These are phyloP conservation scores for Halictus quadricinctus DNA, from an alignment of 2,888 invertebrate species.

Conservation along the genomic window DNA sequence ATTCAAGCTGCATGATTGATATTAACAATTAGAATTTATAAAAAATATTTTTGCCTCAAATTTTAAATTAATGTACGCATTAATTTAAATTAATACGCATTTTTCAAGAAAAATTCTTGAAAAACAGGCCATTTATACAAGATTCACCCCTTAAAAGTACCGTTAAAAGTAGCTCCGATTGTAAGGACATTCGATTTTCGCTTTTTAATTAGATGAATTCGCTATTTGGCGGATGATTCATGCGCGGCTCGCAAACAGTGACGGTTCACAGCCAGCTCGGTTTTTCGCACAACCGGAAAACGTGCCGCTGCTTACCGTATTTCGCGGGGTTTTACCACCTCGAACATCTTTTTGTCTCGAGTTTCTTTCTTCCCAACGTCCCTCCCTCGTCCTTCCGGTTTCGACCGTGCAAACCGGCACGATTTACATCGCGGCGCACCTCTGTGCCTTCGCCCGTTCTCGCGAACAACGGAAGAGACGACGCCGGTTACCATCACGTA, in stretches of 20 bases:
- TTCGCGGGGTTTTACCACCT: constrained; percentile 32
- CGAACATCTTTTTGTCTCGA: constrained; percentile 18
- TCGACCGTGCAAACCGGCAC: constrained; percentile 1
- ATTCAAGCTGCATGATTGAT: too few species aligned
- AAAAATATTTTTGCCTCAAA: too few species aligned
- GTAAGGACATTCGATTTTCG: neutral
- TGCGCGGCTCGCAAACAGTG: constrained; percentile 45
- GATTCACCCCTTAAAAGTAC: too few species aligned
- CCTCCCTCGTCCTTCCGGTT: neutral
- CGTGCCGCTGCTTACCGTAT: constrained; percentile 50
- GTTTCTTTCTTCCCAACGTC: neutral
- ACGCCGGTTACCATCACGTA: neutral
- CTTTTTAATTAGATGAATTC: neutral
- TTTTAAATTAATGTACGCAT: too few species aligned
- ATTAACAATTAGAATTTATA: too few species aligned
- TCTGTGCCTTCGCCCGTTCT: neutral
- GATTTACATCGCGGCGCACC: neutral
- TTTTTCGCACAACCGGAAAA: constrained; percentile 57
- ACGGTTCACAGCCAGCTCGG: constrained; percentile 49
- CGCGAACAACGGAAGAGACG: neutral
- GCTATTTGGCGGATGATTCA: constrained; percentile 31
- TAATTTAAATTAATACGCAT: too few species aligned
- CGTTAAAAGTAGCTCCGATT: too few species aligned
- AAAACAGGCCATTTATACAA: too few species aligned
- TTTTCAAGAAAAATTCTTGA: too few species aligned